Evolutionary conservation across 2,888 invertebrate genomes (phyloP).

Genomic region (Aporophyla lueneburgensis): DNA sequence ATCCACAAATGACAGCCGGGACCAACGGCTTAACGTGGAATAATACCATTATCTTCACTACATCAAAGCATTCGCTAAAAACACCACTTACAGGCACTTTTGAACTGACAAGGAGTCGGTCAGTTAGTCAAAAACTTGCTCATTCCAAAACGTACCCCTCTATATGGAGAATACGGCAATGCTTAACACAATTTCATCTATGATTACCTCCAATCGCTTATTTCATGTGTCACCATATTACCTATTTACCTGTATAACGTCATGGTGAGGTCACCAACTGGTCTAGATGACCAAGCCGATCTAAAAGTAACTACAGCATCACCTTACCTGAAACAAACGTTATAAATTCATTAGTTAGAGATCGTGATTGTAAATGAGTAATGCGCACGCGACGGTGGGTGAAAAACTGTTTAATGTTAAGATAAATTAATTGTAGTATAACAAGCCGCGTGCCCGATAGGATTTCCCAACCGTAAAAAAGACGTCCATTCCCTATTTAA

Average conservation of each 20-base stretch:
- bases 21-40: no score
- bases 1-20: no score
- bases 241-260: constrained; percentile 18
- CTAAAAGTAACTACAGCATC: constrained; percentile 46
- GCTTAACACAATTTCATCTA: not conserved
- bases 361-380: constrained; percentile 25
- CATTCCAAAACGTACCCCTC: no score
- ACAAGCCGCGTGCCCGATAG: no score
- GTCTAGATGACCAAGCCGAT: constrained; percentile 13
- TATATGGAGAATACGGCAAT: no score
- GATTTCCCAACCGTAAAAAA: no score
- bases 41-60: no score
- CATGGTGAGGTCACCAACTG: constrained; percentile 53
- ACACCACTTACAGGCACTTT: no score
- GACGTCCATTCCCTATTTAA: no score
- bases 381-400: constrained; percentile 21
- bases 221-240: constrained; percentile 29
- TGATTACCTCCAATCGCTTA: constrained; percentile 7
- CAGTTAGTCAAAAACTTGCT: no score
- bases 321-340: constrained; percentile 65
- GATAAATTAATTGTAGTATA: not conserved
- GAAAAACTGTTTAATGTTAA: not conserved
- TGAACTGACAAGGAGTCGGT: no score
- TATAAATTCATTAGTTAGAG: constrained; percentile 53
- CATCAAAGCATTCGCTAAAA: no score